phyloP scores from a whole-genome alignment of 2,113 vertebrate species.

The Illadopsis cleaveri region DNA sequence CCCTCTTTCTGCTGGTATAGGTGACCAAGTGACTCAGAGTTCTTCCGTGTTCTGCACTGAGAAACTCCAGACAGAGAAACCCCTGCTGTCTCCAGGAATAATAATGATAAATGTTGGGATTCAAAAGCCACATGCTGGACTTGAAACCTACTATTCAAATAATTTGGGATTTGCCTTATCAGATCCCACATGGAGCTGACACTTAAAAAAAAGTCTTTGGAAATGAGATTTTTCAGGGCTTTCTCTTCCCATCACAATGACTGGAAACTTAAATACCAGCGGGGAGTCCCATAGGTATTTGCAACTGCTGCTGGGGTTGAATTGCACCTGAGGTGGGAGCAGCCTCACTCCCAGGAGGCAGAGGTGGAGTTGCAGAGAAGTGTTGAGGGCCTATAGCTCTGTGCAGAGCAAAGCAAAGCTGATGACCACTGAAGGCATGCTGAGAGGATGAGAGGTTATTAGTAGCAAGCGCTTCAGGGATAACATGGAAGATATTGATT shows the following conservation, averaged over 20 bases:
- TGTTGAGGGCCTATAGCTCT: rapidly evolving
- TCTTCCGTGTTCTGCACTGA: rapidly evolving
- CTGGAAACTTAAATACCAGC: not conserved
- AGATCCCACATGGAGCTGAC: not conserved
- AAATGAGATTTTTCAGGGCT: not conserved
- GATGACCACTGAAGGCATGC: not conserved
- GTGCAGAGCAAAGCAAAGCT: not conserved
- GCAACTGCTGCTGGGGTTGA: not conserved
- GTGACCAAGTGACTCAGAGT: not conserved
- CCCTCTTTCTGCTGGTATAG: not conserved
- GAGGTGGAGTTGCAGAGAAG: not conserved
- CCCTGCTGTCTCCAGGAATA: not conserved
- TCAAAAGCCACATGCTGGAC: not conserved
- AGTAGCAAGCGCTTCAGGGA: not conserved
- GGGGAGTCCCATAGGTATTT: not conserved
- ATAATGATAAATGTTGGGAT: not conserved
- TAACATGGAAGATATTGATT: not conserved
- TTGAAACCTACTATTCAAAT: not conserved
- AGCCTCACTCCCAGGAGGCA: not conserved
- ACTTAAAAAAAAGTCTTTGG: not conserved
- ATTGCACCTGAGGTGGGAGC: rapidly evolving
- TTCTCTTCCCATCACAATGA: not conserved
- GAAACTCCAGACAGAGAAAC: not conserved
- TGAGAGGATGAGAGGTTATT: constrained; percentile 13
- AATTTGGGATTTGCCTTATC: not conserved